Evolutionary conservation across 64 coral and sea anemone genomes (phyloP).

Genomic region (Dendronephthya gigantea): DNA sequence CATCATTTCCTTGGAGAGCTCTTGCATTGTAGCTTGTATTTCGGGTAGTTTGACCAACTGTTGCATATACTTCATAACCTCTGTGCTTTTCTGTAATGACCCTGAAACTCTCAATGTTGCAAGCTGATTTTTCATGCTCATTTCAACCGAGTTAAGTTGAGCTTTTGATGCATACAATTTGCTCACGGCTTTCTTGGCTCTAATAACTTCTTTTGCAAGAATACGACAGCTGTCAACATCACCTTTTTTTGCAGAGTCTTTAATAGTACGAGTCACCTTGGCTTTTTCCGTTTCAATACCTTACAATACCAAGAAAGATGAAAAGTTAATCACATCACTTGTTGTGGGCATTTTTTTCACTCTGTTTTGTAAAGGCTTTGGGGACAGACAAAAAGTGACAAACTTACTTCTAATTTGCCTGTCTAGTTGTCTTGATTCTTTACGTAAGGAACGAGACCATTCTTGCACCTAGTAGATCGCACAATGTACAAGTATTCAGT

Average conservation of each 20-base stretch:
- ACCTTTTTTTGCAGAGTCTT: slow-evolving; percentile 84
- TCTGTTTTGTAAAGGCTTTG: too few relatives aligned
- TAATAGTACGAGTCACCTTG: slow-evolving; percentile 57
- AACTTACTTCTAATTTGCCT: slow-evolving; percentile 80
- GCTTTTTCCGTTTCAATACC: slow-evolving; percentile 74
- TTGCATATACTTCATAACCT: slow-evolving; percentile 88
- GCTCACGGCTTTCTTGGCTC: slow-evolving; percentile 71
- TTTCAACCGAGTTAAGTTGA: slow-evolving; percentile 90
- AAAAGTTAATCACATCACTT: too few relatives aligned
- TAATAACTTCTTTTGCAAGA: slow-evolving; percentile 71
- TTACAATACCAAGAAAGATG: neutral
- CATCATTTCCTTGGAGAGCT: slow-evolving; percentile 99
- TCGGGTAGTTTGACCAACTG: slow-evolving; percentile 76
- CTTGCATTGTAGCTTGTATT: slow-evolving; percentile 79
- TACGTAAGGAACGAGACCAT: slow-evolving; percentile 62
- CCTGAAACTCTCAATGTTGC: slow-evolving; percentile 73
- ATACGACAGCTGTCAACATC: slow-evolving; percentile 66
- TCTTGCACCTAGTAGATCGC: slow-evolving; percentile 68
- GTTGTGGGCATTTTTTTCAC: too few relatives aligned
- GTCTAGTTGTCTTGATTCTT: slow-evolving; percentile 68
- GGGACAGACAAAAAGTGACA: neutral
- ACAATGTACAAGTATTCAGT: neutral
- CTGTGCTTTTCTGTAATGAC: slow-evolving; percentile 73
- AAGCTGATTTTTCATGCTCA: slow-evolving; percentile 90
- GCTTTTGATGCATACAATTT: slow-evolving; percentile 90